Conservation (phyloP, 2,797 vertebrate species). For the Sebastes miniatus region DNA sequence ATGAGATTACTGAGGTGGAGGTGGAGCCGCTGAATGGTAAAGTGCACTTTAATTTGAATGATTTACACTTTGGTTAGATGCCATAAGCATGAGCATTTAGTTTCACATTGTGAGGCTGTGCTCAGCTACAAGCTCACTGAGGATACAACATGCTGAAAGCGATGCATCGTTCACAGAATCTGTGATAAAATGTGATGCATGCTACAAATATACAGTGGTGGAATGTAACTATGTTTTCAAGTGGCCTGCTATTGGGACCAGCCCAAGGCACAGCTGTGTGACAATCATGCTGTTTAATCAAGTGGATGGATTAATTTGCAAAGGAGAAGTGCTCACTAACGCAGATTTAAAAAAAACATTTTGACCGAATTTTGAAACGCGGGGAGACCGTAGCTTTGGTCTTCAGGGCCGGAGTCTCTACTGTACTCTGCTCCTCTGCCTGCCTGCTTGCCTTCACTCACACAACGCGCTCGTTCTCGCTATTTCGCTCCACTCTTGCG, state of each 20-base stretch:
- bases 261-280: neutral
- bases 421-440: too few species aligned
- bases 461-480: too few species aligned
- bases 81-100: neutral
- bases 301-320: neutral
- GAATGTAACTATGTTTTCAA: neutral
- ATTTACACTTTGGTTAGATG: neutral
- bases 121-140: neutral
- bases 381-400: too few species aligned
- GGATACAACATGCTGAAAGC: neutral
- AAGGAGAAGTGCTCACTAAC: neutral
- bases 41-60: neutral
- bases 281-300: neutral
- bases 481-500: too few species aligned
- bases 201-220: neutral
- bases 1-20: conserved; percentile 73
- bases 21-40: conserved; percentile 82
- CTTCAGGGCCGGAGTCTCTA: too few species aligned
- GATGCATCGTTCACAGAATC: neutral
- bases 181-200: neutral
- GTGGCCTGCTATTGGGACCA: neutral
- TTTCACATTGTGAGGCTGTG: neutral
- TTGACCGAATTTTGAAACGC: neutral
- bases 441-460: too few species aligned
- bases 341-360: neutral